Evolutionary conservation across 2,888 invertebrate species (phyloP), one percentile per base, ranked within the genome.

Genomic region (Branchipolynoe longqiensis): DNA sequence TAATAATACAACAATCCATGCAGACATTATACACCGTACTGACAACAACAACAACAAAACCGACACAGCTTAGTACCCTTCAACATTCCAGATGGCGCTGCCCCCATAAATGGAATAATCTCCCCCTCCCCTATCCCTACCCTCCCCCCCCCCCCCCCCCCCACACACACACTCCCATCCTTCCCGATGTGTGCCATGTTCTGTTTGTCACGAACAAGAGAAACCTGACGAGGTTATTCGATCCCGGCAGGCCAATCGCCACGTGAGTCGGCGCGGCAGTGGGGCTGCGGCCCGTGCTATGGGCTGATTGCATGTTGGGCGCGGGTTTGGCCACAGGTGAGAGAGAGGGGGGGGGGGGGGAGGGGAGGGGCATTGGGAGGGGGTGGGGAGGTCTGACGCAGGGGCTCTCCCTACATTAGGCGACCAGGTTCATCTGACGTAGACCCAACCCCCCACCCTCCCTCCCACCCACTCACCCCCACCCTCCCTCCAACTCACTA

Each of bases 241-340:
- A 69, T 36, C n/a, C n/a, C 38, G 69, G 69, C 69, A 69, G 69
- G 69, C 69, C 69, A 69, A 69, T 69, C 69, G 69, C 38, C 38
- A 69, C 38, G 38, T 69, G 69, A 69, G 69, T 36, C 69, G 36
- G 12, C 69, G 69, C 62, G 69, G n/a, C 69, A 36, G 69, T 33
- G 38, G 38, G 69, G 36, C 36, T 1, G 69, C 14, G 69, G 2
- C 25, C 62, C 2, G 31, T 14, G 25, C 36, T 38, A 69, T 69
- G 36, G 69, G 69, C 14, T 69, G 36, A 69, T 69, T 69, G 69
- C 69, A 69, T 69, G 69, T 69, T 69, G 33, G 69, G 69, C 38
- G 36, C 18, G 69, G 33, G 69, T 69, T 69, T 38, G 69, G 69
- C 69, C 69, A 69, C 38, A 69, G 69, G 69, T 69, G 69, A 69